Base-by-base conservation (phyloP, 2,888 invertebrate species). In the Cheilosia pagana region DNA sequence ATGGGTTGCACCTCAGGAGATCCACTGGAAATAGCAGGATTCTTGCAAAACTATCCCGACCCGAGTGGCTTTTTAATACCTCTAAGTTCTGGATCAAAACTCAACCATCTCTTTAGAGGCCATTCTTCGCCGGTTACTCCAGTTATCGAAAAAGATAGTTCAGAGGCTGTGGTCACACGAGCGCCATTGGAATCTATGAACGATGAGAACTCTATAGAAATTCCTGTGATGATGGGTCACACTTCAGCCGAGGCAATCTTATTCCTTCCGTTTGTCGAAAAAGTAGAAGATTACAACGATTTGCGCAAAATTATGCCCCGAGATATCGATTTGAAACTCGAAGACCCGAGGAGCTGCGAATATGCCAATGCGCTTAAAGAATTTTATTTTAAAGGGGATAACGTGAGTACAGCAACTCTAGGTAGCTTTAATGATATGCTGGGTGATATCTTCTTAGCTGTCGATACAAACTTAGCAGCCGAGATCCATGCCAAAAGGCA, bases 181-280 rank as follows among this genome's bases (percentile, higher is more conserved):
- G 7, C 55, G 88, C 87, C 94, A 89, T 67, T 94, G 87, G 75
- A 92, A 39, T 90, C 93, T 0, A 72, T 93, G 0, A 90, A 89
- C 86, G 87, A 87, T 70, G 91, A 91, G n/a, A 88, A 87, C 39
- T 91, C 91, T 23, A 90, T 92, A 35, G 90, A 92, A 1, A 92
- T 92, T 0, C 93, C 93, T 1, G 89, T 92, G 0, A 91, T 93
- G 7, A 89, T 92, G 41, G 93, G 93, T 7, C 87, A 93, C 0
- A 93, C 92, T 48, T 92, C 92, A 0, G 92, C 92, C 0, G 93
- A 93, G 89, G 93, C 93, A 0, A 76, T 93, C 1, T 91, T 92
- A 0, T 89, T 90, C 5, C 7, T 87, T 0, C 35, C 59, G 5
- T 12, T 23, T 10, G 3, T 72, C 14, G 74, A 70, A 25, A 86